Base-by-base conservation (phyloP, 2,888 invertebrate genomes). In the Odontomyia ornata region DNA sequence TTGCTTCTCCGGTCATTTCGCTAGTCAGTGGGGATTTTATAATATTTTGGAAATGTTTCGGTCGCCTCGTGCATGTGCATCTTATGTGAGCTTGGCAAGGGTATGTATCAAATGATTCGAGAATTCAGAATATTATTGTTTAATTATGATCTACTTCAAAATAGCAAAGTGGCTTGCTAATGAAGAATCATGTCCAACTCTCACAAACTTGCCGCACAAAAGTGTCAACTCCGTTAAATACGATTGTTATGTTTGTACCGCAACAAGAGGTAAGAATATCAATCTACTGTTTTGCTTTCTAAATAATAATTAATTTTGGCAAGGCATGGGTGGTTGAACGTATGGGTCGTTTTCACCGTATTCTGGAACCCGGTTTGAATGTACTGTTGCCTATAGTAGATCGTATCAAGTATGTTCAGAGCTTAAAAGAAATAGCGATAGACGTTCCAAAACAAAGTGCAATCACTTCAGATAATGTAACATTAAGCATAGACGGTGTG, bases 401-500 rank as follows among this genome's bases (percentile, higher is more conserved):
- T 86, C 91, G 90, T 85, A 93, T 99, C 27, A 97, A 94, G 88
- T 99, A 99, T 89, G 98, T 99, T 15, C 99, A 99, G 87, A 97
- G 96, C 86, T 87, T 99, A 56, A 99, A 99, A 86, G 99, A 99
- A 93, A 96, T 99, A 81, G 98, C 99, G 0, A 99, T 99, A 82
- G 99, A 99, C 88, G 97, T 99, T 76, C 99, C 99, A 0, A 95
- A 99, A 85, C 99, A 99, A 87, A 96, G 96, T 86, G 99, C 99
- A 23, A 98, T 99, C 82, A 98, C 99, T 18, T 91, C 95, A 77
- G 99, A 99, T 87, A 99, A 99, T 89, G 99, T 99, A 0, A 97
- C 96, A 0, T 88, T 99, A 76, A 94, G 93, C 83, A 96, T 99
- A 83, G 99, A 99, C 88, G 99, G 99, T 78, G 98, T 99, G 1